These are phyloP conservation scores for Hirtodrosophila duncani DNA, from an alignment of 2,888 invertebrate genomes.

Conservation along the genomic window DNA sequence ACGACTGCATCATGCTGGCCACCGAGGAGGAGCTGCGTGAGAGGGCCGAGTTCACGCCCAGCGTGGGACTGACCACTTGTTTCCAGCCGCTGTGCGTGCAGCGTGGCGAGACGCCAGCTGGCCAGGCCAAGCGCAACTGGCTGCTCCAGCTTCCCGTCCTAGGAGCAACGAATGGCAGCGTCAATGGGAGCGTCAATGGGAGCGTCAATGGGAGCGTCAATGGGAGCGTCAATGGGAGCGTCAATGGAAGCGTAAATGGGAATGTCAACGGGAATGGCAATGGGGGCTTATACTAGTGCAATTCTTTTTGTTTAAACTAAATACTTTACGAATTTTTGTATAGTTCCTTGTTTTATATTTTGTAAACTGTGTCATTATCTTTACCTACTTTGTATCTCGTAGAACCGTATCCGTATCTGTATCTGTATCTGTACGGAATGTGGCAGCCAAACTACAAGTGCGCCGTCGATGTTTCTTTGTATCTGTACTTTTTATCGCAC, in stretches of 20 bases:
- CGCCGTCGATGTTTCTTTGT: too few relatives aligned
- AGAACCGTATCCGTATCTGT: conserved; percentile 23
- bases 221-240: conserved; percentile 31
- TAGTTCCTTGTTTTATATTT: conserved; percentile 68
- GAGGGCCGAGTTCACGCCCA: conserved; percentile 73
- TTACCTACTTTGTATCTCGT: conserved; percentile 4
- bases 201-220: conserved; percentile 21
- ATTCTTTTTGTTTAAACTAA: conserved; percentile 48
- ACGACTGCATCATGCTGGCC: conserved; percentile 71
- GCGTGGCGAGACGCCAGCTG: conserved; percentile 68
- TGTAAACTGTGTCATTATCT: conserved; percentile 33
- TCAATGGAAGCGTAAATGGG: conserved; percentile 28
- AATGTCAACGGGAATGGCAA: conserved; percentile 1
- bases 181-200: conserved; percentile 14
- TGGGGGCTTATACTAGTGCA: conserved; percentile 59
- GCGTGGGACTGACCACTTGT: conserved; percentile 70
- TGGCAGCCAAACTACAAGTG: too few relatives aligned
- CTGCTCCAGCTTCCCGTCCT: conserved; percentile 57
- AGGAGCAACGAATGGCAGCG: conserved; percentile 13
- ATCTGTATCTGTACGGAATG: conserved; percentile 19
- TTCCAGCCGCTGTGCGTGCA: conserved; percentile 67
- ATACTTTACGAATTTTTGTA: conserved; percentile 67
- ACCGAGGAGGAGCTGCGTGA: conserved; percentile 73
- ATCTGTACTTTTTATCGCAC: too few relatives aligned
- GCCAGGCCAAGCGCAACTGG: conserved; percentile 66